Evolutionary conservation across 2,888 invertebrate species (phyloP), one percentile per base, ranked within the genome.

Genomic region (Cheilosia scutellata): DNA sequence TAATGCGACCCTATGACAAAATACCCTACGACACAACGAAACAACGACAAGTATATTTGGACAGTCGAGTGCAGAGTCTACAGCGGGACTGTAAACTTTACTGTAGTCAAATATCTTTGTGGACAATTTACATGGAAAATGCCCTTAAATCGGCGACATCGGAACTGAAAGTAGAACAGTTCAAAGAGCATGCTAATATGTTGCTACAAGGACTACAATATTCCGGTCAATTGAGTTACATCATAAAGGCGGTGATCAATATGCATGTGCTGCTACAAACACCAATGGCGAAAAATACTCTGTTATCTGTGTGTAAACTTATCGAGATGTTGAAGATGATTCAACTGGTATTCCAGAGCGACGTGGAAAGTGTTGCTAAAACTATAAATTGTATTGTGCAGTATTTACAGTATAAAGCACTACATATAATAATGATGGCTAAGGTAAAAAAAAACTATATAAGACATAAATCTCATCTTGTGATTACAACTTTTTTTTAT

Each of bases 281-380:
- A 89, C 96, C 98, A 4, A 95, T 98, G 93, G 95, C 95, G 0
- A 96, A 96, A 91, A 94, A 94, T 42, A 95, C 95, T 47, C 94
- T 97, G 11, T 93, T 96, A 87, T 94, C 95, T 3, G 93, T 98
- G 63, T 98, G 97, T 92, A 95, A 96, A 89, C 93, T 98, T 29
- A 94, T 97, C 72, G 97, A 98, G 91, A 93, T 97, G 82, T 92
- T 98, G 44, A 97, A 97, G 93, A 94, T 95, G 37, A 93, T 98
- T 87, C 95, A 96, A 90, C 94, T 95, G 87, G 94, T 94, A 13
- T 96, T 96, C 88, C 94, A 94, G 71, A 93, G 95, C 47, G 94
- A 97, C 90, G 94, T 95, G 60, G 93, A 95, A 84, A 93, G 95
- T 87, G 94, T 98, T 66, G 94, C 95, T 25, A 95, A 95, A 89